phyloP scores from a whole-genome alignment of 2,888 invertebrate species.

The Ochropleura plecta region DNA sequence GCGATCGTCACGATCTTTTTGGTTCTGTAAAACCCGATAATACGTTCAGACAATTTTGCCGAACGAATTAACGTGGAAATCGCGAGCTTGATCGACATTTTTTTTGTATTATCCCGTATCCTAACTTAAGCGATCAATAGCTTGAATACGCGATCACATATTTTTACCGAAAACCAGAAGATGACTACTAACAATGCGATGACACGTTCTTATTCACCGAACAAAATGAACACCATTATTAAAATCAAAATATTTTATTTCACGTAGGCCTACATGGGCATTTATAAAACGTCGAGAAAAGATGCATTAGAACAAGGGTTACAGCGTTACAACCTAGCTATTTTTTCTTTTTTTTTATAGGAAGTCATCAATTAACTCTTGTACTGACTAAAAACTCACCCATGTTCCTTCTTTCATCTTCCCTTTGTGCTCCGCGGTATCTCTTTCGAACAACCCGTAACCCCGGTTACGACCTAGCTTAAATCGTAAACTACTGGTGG shows the following conservation, averaged over 20 bases:
- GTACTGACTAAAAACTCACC: no score
- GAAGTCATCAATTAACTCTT: no score
- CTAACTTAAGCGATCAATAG: not conserved
- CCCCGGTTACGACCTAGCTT: constrained; percentile 7
- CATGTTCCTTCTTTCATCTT: no score
- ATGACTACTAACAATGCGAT: not conserved
- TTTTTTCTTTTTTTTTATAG: no score
- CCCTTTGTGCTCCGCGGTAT: no score
- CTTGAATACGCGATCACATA: no score
- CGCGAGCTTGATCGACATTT: not conserved
- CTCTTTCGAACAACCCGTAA: no score
- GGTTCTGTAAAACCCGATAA: not conserved
- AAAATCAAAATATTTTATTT: no score
- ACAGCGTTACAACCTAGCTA: constrained; percentile 25
- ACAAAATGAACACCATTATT: not conserved
- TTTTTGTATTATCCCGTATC: not conserved
- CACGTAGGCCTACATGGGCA: no score
- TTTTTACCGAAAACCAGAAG: not conserved
- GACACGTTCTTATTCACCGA: not conserved
- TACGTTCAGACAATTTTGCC: not conserved
- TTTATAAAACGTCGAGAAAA: no score
- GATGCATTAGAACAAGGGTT: no score
- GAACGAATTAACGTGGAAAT: not conserved
- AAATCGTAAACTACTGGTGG: constrained; percentile 39
- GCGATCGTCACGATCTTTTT: not conserved